phyloP scores from a whole-genome alignment of 2,113 vertebrate genomes.

The Protomyctophum bolini region DNA sequence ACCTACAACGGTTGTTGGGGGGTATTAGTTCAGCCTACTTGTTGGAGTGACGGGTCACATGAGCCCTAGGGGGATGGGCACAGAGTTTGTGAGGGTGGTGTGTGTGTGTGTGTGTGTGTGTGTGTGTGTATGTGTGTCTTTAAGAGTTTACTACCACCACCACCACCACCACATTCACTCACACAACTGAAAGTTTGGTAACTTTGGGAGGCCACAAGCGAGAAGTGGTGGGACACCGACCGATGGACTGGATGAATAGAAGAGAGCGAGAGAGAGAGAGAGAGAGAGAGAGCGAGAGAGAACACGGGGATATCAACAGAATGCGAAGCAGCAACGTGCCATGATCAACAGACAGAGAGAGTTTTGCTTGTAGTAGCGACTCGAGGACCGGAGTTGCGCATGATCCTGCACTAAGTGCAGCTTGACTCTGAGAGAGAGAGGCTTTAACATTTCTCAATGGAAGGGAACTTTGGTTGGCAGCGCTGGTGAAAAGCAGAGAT shows the following conservation, averaged over 20 bases:
- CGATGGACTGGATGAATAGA: slow-evolving; percentile 64
- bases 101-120: too few species aligned
- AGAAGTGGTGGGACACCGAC: slow-evolving; percentile 72
- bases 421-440: slow-evolving; percentile 24
- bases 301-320: slow-evolving; percentile 52
- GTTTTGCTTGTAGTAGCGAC: not conserved
- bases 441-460: slow-evolving; percentile 42
- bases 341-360: slow-evolving; percentile 16
- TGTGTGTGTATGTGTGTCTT: slow-evolving; percentile 67
- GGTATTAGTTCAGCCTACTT: slow-evolving; percentile 51
- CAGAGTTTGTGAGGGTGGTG: slow-evolving; percentile 56
- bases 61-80: slow-evolving; percentile 71
- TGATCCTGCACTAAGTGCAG: slow-evolving; percentile 30
- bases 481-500: slow-evolving; percentile 45
- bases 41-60: slow-evolving; percentile 62
- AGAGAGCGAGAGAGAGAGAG: slow-evolving; percentile 6
- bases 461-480: slow-evolving; percentile 38
- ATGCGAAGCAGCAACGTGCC: slow-evolving; percentile 51
- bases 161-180: slow-evolving; percentile 22
- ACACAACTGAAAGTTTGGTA: slow-evolving; percentile 66
- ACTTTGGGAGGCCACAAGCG: slow-evolving; percentile 41
- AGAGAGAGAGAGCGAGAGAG: too few species aligned
- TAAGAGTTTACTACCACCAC: slow-evolving; percentile 80
- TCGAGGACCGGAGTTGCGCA: slow-evolving; percentile 36
- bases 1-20: slow-evolving; percentile 7